A percentile compares a stretch with the other conserved stretches of the same genome.
Conservation (phyloP, 2,888 invertebrate genomes). For the Sesamia inferens region DNA sequence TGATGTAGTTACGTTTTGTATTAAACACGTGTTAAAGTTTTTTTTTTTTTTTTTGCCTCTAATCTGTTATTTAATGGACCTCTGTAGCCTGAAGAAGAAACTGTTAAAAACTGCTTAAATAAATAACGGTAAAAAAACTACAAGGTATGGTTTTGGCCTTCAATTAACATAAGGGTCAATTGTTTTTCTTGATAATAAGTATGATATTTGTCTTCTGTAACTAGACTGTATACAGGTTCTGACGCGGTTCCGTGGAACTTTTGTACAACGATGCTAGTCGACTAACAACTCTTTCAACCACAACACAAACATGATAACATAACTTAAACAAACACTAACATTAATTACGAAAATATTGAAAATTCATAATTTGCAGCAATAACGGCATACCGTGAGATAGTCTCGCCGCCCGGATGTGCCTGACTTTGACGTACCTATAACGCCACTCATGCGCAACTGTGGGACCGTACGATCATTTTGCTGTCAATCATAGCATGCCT, state of each 20-base stretch:
- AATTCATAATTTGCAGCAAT: conserved; percentile 45
- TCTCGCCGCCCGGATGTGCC: conserved; percentile 61
- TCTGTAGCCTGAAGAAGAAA: too few species aligned
- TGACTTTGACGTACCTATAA: conserved; percentile 64
- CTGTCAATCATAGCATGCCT: conserved; percentile 62
- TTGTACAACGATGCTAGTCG: not conserved
- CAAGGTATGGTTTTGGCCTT: not conserved
- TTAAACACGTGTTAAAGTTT: not conserved
- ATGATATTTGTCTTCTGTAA: not conserved
- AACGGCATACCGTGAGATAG: conserved; percentile 63
- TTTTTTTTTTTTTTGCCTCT: not conserved
- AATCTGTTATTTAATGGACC: too few species aligned
- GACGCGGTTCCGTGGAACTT: not conserved
- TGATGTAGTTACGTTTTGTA: not conserved
- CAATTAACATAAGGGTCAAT: not conserved
- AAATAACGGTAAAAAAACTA: not conserved
- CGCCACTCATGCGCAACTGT: conserved; percentile 62
- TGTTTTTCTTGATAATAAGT: not conserved
- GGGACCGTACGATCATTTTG: conserved; percentile 61
- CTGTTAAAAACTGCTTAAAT: not conserved
- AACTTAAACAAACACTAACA: conserved; percentile 20
- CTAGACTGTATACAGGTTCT: not conserved
- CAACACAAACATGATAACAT: not conserved
- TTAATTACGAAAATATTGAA: conserved; percentile 38
- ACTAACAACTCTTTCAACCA: not conserved